These are phyloP conservation scores for Drosophila gaucha DNA, from an alignment of 2,888 invertebrate genomes.

Conservation along the genomic window DNA sequence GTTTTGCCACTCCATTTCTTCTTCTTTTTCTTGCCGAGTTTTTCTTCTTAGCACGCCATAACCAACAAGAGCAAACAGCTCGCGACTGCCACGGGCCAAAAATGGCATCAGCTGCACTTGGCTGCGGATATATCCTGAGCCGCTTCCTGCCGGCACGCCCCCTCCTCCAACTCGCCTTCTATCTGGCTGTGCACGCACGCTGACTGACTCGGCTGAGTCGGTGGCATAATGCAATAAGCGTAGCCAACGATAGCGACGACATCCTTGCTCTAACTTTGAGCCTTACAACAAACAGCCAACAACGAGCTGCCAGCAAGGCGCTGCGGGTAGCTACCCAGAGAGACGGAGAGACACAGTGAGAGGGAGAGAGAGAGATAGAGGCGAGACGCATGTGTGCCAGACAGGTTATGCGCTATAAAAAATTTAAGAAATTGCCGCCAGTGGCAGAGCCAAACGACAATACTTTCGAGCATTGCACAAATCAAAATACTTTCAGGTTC, in stretches of 20 bases:
- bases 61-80: conserved; percentile 62
- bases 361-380: too few relatives aligned
- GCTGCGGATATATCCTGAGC: conserved; percentile 67
- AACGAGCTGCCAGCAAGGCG: conserved; percentile 32
- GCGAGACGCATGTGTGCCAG: conserved; percentile 69
- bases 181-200: conserved; percentile 62
- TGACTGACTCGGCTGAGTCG: conserved; percentile 49
- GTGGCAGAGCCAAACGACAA: conserved; percentile 72
- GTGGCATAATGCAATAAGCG: conserved; percentile 78
- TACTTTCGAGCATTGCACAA: conserved; percentile 74
- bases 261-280: conserved; percentile 58
- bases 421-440: conserved; percentile 77
- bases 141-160: conserved; percentile 29
- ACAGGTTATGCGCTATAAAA: conserved; percentile 80
- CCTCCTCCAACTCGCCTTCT: neutral
- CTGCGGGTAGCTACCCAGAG: conserved; percentile 26
- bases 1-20: conserved; percentile 11
- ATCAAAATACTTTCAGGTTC: conserved; percentile 71
- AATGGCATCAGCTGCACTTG: conserved; percentile 78
- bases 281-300: conserved; percentile 56
- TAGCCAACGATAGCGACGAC: conserved; percentile 71
- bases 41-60: conserved; percentile 57
- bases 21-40: conserved; percentile 37
- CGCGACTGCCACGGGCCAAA: conserved; percentile 72
- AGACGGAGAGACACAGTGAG: too few relatives aligned